These are phyloP conservation scores for Nephila pilipes DNA, from an alignment of 1,140 invertebrate species.

Conservation along the genomic window DNA sequence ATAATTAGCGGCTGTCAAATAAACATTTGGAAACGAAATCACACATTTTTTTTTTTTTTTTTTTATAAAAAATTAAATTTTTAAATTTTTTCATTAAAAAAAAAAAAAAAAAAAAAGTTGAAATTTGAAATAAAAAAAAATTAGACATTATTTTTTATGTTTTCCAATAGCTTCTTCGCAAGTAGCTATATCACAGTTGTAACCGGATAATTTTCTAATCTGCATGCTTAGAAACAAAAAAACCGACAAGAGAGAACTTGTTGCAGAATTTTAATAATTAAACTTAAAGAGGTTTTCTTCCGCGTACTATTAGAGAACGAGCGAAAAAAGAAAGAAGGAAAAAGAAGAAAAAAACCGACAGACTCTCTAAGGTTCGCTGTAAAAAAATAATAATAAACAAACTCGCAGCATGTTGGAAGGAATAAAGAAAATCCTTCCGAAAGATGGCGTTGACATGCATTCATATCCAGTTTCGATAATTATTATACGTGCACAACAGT, in stretches of 20 bases:
- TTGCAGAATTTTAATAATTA: constrained; percentile 25
- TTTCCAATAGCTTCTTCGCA: not conserved
- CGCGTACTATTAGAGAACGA: not conserved
- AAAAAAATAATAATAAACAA: not conserved
- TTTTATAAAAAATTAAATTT: too few relatives aligned
- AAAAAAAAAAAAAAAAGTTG: too few relatives aligned
- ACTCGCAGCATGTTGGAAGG: not conserved
- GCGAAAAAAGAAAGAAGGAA: not conserved
- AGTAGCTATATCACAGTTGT: not conserved
- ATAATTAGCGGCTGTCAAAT: too few relatives aligned
- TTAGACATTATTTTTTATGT: too few relatives aligned
- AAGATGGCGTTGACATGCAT: constrained; percentile 75
- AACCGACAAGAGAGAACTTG: not conserved
- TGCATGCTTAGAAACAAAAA: not conserved
- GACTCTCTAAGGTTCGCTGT: not conserved
- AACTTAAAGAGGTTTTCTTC: constrained; percentile 25
- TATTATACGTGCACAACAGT: constrained; percentile 74
- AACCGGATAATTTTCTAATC: not conserved
- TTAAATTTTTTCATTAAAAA: too few relatives aligned
- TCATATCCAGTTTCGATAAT: constrained; percentile 76
- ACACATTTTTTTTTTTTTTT: too few relatives aligned
- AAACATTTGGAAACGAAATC: too few relatives aligned
- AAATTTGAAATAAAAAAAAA: too few relatives aligned
- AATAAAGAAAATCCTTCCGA: constrained; percentile 48
- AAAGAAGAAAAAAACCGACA: not conserved